Evolutionary conservation across 2,113 vertebrate genomes (phyloP).

Genomic region (Nerophis lumbriciformis): DNA sequence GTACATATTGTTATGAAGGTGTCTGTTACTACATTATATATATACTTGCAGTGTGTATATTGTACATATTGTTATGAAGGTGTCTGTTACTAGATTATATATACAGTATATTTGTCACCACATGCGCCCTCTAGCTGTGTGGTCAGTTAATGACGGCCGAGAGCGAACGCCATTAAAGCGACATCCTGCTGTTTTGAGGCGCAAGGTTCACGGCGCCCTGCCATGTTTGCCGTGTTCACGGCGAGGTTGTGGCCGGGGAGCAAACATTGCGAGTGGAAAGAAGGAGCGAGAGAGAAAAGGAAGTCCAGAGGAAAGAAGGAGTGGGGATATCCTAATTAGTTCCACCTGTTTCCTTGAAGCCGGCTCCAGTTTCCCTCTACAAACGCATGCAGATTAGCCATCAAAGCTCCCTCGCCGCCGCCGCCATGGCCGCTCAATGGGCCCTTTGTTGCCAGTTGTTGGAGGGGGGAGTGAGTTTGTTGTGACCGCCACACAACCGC

Average conservation of each 20-base stretch:
- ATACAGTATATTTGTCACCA: no score
- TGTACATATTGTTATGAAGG: no score
- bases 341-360: slow-evolving; percentile 79
- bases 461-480: slow-evolving; percentile 55
- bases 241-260: slow-evolving; percentile 35
- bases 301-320: slow-evolving; percentile 58
- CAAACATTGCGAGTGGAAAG: slow-evolving; percentile 51
- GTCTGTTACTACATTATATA: no score
- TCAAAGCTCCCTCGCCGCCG: slow-evolving; percentile 64
- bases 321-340: slow-evolving; percentile 73
- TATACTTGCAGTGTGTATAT: no score
- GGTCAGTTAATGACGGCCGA: no score
- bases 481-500: no score
- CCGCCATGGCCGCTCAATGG: slow-evolving; percentile 69
- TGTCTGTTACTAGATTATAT: no score
- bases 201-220: not conserved
- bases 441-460: slow-evolving; percentile 74
- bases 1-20: no score
- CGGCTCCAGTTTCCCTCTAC: slow-evolving; percentile 72
- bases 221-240: slow-evolving; percentile 11
- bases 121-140: no score
- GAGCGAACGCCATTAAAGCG: no score
- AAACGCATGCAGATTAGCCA: slow-evolving; percentile 76
- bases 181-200: not conserved
- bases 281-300: slow-evolving; percentile 47